Evolutionary conservation across 2,113 vertebrate species (phyloP), one percentile per base, ranked within the genome.

Genomic region (Platichthys stellatus): DNA sequence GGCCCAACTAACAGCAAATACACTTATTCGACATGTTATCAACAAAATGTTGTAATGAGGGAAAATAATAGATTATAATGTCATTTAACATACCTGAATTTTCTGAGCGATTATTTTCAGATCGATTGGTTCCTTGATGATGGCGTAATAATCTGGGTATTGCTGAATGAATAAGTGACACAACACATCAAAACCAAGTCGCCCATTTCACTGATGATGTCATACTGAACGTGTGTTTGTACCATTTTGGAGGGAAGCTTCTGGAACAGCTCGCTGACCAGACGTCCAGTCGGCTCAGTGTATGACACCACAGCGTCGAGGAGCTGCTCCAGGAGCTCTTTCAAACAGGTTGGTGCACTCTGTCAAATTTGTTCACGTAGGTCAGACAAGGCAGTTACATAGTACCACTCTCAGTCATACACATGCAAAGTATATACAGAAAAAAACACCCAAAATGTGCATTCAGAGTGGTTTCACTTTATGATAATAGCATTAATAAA

Each of bases 141-240:
- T 96, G 90, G 97, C 97, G 91, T 97, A 99, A 95, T 99, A 99
- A 94, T 99, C 98, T 86, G 98, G 98, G 92, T 99, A 99, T 96
- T 99, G 98, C 98, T 99, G 88, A 69, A 94, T 90, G 84, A 73
- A 82, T 72, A 38, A 20, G 51, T 59, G 2, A 86, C 57, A 80
- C 6, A 35, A 18, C 3, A 61, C 9, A 62, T 85, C 14, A 86
- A 68, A 78, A 26, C 45, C 14, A 49, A 10, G 38, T 56, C 4
- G 24, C 2, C 23, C 1, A 24, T 45, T 69, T 60, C 0, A 76
- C 2, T 8, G 12, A 18, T 17, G 2, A 56, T 58, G 15, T 76
- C 15, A 43, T 18, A 40, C 6, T 13, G 20, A 63, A 35, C 31
- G 31, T 21, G 40, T 13, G 13, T 23, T 92, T 87, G 69, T 92